phyloP scores from a whole-genome alignment of 2,797 vertebrate species.

The Sebastolobus alascanus region DNA sequence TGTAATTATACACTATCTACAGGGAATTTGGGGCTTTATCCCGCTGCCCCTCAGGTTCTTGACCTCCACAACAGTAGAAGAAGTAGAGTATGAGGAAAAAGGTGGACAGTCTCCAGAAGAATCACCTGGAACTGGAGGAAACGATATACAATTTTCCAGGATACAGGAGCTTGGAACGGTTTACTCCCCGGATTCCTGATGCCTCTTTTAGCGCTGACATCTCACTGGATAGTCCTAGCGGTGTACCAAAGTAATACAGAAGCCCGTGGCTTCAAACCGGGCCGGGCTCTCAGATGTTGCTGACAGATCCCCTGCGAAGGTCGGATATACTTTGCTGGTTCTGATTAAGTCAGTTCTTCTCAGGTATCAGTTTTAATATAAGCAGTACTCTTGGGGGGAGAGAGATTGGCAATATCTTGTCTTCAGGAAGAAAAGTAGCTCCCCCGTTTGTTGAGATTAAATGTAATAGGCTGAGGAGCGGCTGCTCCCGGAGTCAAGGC shows the following conservation, averaged over 20 bases:
- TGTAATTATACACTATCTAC: slow-evolving; percentile 81
- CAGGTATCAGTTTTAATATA: slow-evolving; percentile 72
- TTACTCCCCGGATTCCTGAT: slow-evolving; percentile 11
- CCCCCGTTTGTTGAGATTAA: slow-evolving; percentile 74
- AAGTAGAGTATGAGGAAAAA: slow-evolving; percentile 33
- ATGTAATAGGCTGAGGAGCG: slow-evolving; percentile 61
- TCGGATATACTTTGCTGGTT: slow-evolving; percentile 57
- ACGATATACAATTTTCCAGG: slow-evolving; percentile 16
- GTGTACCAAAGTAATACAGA: slow-evolving; percentile 23
- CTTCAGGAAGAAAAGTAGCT: slow-evolving; percentile 69
- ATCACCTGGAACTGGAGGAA: slow-evolving; percentile 9
- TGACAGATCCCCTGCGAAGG: slow-evolving; percentile 48
- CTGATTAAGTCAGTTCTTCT: slow-evolving; percentile 68
- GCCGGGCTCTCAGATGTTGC: slow-evolving; percentile 44
- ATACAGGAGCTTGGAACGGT: not conserved
- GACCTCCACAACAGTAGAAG: slow-evolving; percentile 42
- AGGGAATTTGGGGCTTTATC: slow-evolving; percentile 72
- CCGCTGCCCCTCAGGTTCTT: slow-evolving; percentile 64
- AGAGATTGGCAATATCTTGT: slow-evolving; percentile 76
- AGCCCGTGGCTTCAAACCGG: slow-evolving; percentile 25
- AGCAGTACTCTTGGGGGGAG: slow-evolving; percentile 57
- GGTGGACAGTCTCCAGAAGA: slow-evolving; percentile 24
- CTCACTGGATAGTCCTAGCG: slow-evolving; percentile 26
- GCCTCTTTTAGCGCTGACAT: slow-evolving; percentile 49
- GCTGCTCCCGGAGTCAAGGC: slow-evolving; percentile 56